Base-by-base conservation (phyloP, 1,140 invertebrate genomes). In the Periplaneta americana region DNA sequence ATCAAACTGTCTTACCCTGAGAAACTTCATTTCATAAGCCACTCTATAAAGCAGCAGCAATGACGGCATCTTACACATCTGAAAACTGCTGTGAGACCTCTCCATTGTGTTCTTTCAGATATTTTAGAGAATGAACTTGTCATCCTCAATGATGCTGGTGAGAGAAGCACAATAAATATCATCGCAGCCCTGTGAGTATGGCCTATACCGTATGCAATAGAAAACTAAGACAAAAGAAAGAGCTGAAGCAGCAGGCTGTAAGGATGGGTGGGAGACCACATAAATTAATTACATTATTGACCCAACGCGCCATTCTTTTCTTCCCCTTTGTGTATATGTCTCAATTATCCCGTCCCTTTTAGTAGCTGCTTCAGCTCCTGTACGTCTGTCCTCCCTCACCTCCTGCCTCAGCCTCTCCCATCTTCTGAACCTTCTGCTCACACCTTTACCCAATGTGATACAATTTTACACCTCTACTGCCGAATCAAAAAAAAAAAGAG, bases 211-310 rank as follows among this genome's bases (percentile, higher is more conserved):
- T 66, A 66, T 6, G 48, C 48, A 66, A 66, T 66, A 66, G 48
- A 28, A 66, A 66, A 66, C 48, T 66, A 28, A 66, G 28, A 34
- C 75, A 77, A 34, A 77, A 77, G 33, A 77, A 77, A 31, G 6
- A 77, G 31, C 75, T 34, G n/a, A 77, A 36, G n/a, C 33, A 33
- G 15, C 32, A 31, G n/a, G 28, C 6, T 6, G 28, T 28, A 66
- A n/a, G n/a, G 48, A 10, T n/a, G 35, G 75, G 5, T 34, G 35
- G 75, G n/a, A 77, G 22, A 77, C 75, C 75, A 77, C 75, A 77
- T 34, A 77, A 77, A 77, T 77, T 77, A 77, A 77, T 77, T 77
- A 77, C 75, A 9, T 28, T 77, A 77, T 77, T 77, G 75, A 36
- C 31, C 75, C 33, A 77, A 66, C 48, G 15, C 39, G 22, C 48